Evolutionary conservation across 64 coral and sea anemone species (phyloP).

Genomic region (Porites australiensis): DNA sequence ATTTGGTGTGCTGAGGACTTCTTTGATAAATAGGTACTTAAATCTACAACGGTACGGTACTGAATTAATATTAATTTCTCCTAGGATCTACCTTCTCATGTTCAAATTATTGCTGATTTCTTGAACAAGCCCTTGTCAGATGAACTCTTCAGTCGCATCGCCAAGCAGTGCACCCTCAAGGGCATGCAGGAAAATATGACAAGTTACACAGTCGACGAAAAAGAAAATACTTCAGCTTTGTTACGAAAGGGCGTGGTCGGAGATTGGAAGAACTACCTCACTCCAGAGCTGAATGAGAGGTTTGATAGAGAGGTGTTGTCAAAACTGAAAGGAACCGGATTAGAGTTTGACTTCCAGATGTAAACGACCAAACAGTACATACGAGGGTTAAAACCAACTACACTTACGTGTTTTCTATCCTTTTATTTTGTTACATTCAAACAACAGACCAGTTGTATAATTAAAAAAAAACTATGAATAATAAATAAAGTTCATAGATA

Average conservation of each 20-base stretch:
- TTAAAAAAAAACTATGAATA: too few species aligned
- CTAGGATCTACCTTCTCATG: background rate
- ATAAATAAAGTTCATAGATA: too few species aligned
- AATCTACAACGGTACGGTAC: too few species aligned
- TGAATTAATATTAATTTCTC: too few species aligned
- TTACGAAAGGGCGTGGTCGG: background rate
- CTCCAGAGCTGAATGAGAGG: background rate
- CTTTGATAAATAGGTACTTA: too few species aligned
- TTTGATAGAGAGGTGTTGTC: background rate
- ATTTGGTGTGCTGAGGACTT: too few species aligned
- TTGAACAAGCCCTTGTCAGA: background rate
- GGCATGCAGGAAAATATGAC: background rate
- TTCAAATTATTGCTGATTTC: background rate
- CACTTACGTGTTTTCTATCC: too few species aligned
- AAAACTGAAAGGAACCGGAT: background rate
- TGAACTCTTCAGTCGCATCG: background rate
- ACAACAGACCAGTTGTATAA: too few species aligned
- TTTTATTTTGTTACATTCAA: too few species aligned
- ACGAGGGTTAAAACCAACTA: too few species aligned
- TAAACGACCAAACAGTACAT: too few species aligned
- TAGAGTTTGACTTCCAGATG: conserved; percentile 22
- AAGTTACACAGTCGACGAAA: background rate
- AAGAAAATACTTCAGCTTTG: background rate
- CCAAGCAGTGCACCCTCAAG: background rate
- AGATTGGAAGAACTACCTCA: background rate